Evolutionary conservation across 2,888 invertebrate genomes (phyloP), one percentile per base, ranked within the genome.

Genomic region (Masnerella sp.): DNA sequence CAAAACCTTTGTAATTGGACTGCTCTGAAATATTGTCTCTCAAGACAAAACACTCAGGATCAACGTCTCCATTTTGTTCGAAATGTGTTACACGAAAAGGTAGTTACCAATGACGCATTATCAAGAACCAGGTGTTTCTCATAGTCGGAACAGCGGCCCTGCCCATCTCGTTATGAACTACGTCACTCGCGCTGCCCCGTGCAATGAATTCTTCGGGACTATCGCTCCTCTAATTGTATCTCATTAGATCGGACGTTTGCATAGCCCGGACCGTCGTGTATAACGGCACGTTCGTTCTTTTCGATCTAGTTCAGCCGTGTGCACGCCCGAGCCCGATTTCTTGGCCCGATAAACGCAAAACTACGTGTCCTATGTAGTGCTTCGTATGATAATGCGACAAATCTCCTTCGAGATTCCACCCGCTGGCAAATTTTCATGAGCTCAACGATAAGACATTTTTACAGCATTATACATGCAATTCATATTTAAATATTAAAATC

Each of bases 181-280:
- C 61, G 69, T 64, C 62, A 64, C 43, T 61, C 30, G 36, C 30
- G 12, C 40, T 58, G 38, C 20, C 34, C 32, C 9, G 30, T 40
- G 59, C 36, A 58, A 71, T 58, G 40, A 59, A 74, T 74, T 70
- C 70, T 70, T 62, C 47, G 45, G 49, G 69, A 58, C 61, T 67
- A 69, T 74, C 58, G 65, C 59, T 70, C 18, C 70, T 67, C 56
- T 74, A 74, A 74, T 74, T 74, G 74, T 74, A 74, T 74, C 70
- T 70, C 74, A 74, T 74, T 74, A 74, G 67, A 70, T 74, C 67
- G 56, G 64, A 70, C 51, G 61, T 74, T 74, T 67, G 70, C 67
- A 70, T 74, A 61, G 45, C 17, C 36, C 40, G 43, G 54, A 54
- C 43, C 64, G 38, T 71, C 56, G 42, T 71, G 49, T 58, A 58